Evolutionary conservation across 2,888 invertebrate genomes (phyloP), one percentile per base, ranked within the genome.

Genomic region (Odontomyia ornata): DNA sequence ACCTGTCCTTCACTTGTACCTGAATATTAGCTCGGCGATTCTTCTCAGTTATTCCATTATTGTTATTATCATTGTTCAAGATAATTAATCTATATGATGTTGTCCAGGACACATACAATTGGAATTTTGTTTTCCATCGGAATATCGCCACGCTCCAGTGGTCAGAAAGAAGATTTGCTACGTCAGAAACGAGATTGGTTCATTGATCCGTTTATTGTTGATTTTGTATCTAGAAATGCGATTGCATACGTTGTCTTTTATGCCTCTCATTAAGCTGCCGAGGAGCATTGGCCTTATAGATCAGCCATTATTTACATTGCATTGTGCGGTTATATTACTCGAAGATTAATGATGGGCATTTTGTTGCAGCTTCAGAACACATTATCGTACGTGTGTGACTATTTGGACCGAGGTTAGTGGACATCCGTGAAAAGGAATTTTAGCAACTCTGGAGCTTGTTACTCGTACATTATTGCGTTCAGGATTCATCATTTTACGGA

Each of bases 1-100:
- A 18, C 15, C n/a, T 21, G 15, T n/a, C 60, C 60, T 60, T n/a
- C 60, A 9, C 3, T 23, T 23, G 23, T 21, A 2, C 52, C 18
- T 52, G 52, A 18, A 52, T 52, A 52, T 52, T 9, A 18, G 36
- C n/a, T 18, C 36, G 27, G 28, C 27, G 36, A 65, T 65, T 65
- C 65, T 65, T 15, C 36, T 3, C 65, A 65, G 65, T 65, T 65
- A 65, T 65, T 65, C 30, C 65, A 65, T 65, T 65, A 65, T 65
- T 65, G 65, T 65, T 65, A 65, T 65, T 65, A 65, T 65, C 65
- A 65, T 65, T 65, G 65, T 65, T 65, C 65, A 65, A 65, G 65
- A 65, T 65, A 65, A 65, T 65, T 65, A 65, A 65, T 65, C 65
- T 36, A 27, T 65, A 65, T 65, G 65, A 65, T 65, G 65, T 65